Evolutionary conservation across 2,113 vertebrate genomes (phyloP).

Genomic region (Pteropus alecto): DNA sequence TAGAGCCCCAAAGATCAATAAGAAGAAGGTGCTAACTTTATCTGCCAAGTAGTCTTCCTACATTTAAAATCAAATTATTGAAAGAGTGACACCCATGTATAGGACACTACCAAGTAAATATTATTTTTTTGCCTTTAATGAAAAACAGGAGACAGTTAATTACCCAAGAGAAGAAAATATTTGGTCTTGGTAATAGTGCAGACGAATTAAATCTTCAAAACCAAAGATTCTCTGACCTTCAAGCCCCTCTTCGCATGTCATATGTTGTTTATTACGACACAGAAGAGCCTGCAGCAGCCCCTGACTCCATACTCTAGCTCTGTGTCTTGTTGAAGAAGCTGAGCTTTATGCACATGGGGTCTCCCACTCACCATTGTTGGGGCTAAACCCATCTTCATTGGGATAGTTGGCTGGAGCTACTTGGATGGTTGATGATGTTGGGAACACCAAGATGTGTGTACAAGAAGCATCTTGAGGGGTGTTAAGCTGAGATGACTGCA

Average conservation of each 20-base stretch:
- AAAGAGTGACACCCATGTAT: background rate
- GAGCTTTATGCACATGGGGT: accelerated
- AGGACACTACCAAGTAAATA: background rate
- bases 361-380: conserved; percentile 88
- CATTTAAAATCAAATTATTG: background rate
- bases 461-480: conserved; percentile 98
- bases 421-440: conserved; percentile 96
- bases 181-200: background rate
- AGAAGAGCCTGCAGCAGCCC: background rate
- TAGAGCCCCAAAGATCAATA: background rate
- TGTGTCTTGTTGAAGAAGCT: accelerated
- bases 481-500: conserved; percentile 98
- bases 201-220: background rate
- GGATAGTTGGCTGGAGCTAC: conserved; percentile 95
- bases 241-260: background rate
- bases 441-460: conserved; percentile 98
- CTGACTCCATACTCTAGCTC: accelerated
- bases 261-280: background rate
- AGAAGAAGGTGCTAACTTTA: background rate
- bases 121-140: background rate
- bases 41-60: background rate
- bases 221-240: background rate
- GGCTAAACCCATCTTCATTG: conserved; percentile 92
- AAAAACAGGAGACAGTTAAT: background rate
- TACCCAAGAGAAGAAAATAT: background rate